phyloP scores from a whole-genome alignment of 2,888 invertebrate species.

The Drosophila testacea region DNA sequence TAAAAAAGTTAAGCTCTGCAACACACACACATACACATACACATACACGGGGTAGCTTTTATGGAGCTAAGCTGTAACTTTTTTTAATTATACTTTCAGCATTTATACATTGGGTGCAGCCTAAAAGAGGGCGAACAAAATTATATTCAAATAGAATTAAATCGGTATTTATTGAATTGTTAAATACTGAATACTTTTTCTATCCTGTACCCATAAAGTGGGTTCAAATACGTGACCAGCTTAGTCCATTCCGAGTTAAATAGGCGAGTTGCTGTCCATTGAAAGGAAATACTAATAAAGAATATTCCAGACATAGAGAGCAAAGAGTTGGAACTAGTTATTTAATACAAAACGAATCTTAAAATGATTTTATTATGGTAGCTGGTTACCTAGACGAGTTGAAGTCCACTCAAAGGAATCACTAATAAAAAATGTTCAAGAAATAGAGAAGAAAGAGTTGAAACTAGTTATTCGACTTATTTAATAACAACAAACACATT shows the following conservation, averaged over 20 bases:
- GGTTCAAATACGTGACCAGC: slow-evolving; percentile 2
- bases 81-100: slow-evolving; percentile 69
- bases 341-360: background rate
- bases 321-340: background rate
- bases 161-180: slow-evolving; percentile 51
- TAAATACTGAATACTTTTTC: slow-evolving; percentile 33
- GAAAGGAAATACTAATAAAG: no score
- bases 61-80: slow-evolving; percentile 47
- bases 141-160: slow-evolving; percentile 53
- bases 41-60: slow-evolving; percentile 57
- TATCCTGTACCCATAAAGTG: background rate
- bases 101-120: slow-evolving; percentile 23
- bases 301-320: no score
- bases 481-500: no score
- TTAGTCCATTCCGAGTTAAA: background rate
- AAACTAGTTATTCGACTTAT: no score
- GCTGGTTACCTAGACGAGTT: background rate
- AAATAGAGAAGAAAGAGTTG: no score
- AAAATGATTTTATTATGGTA: no score
- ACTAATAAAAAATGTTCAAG: no score
- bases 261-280: background rate
- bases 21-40: slow-evolving; percentile 19
- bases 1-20: slow-evolving; percentile 66
- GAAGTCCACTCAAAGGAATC: background rate
- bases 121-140: slow-evolving; percentile 22